Evolutionary conservation across 2,113 vertebrate species (phyloP).

Genomic region (Zonotrichia leucophrys): DNA sequence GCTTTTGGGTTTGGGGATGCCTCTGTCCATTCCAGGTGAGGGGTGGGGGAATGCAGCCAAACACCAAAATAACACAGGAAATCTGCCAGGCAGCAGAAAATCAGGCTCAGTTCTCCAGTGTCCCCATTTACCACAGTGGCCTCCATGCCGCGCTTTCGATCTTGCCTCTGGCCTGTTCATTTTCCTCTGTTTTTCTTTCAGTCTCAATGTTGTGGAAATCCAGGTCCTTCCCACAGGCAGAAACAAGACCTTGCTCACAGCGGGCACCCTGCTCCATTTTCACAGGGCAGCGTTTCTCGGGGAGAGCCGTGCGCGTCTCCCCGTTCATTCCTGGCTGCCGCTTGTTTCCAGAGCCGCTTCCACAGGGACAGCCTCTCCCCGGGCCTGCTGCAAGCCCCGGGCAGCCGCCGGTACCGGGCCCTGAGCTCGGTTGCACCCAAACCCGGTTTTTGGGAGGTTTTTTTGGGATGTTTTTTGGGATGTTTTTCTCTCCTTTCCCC

Average conservation of each 20-base stretch:
- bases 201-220: background rate
- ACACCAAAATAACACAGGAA: background rate
- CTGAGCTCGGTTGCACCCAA: rapidly evolving
- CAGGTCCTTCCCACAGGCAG: background rate
- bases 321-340: background rate
- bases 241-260: background rate
- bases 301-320: background rate
- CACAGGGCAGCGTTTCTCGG: background rate
- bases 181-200: background rate
- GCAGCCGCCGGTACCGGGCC: rapidly evolving
- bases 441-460: background rate
- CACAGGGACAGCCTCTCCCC: background rate
- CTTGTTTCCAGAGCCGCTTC: rapidly evolving
- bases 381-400: background rate
- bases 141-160: rapidly evolving
- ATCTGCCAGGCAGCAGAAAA: background rate
- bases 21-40: background rate
- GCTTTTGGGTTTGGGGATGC: background rate
- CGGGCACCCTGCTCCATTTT: background rate
- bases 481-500: rapidly evolving
- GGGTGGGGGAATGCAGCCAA: background rate
- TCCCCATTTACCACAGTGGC: background rate
- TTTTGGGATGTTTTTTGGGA: background rate
- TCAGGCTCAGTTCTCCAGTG: background rate
- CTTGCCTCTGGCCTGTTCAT: background rate